Conservation (phyloP, 2,113 vertebrate species). For the Cyprinus carpio region DNA sequence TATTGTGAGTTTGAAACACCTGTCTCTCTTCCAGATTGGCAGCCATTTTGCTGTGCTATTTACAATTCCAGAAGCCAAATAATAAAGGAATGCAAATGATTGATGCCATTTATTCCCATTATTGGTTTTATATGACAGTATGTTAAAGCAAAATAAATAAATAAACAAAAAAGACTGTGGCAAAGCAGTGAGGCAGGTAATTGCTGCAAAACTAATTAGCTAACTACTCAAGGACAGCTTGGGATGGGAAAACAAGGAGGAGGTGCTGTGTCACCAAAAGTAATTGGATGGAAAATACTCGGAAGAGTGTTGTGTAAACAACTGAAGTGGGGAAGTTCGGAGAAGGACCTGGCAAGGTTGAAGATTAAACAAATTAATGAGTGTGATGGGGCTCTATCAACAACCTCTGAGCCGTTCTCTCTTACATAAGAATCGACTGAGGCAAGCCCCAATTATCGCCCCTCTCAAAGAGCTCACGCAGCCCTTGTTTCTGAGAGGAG, state of each 20-base stretch:
- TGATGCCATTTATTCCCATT: slow-evolving; percentile 15
- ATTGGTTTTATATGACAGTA: slow-evolving; percentile 59
- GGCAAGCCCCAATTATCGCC: slow-evolving; percentile 41
- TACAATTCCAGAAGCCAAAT: slow-evolving; percentile 42
- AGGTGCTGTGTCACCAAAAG: slow-evolving; percentile 56
- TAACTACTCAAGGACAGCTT: slow-evolving; percentile 68
- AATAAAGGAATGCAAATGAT: slow-evolving; percentile 45
- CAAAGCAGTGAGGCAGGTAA: slow-evolving; percentile 71
- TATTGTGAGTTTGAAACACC: slow-evolving; percentile 11
- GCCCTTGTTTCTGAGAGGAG: slow-evolving; percentile 11
- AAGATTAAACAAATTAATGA: slow-evolving; percentile 65
- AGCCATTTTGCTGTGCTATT: slow-evolving; percentile 43
- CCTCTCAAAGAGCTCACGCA: background rate
- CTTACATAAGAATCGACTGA: slow-evolving; percentile 44
- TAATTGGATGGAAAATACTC: slow-evolving; percentile 65
- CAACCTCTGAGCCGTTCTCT: slow-evolving; percentile 33
- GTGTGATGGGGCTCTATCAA: slow-evolving; percentile 45
- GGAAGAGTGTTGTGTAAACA: slow-evolving; percentile 63
- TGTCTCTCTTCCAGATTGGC: background rate
- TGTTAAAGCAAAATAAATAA: slow-evolving; percentile 52
- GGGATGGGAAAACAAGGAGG: slow-evolving; percentile 59
- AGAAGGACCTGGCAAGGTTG: slow-evolving; percentile 57
- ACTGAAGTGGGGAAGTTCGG: slow-evolving; percentile 43
- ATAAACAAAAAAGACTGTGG: slow-evolving; percentile 35
- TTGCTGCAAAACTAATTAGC: slow-evolving; percentile 75